These are phyloP conservation scores for Caenorhabditis tropicalis DNA, from an alignment of 1,140 invertebrate genomes.

Conservation along the genomic window DNA sequence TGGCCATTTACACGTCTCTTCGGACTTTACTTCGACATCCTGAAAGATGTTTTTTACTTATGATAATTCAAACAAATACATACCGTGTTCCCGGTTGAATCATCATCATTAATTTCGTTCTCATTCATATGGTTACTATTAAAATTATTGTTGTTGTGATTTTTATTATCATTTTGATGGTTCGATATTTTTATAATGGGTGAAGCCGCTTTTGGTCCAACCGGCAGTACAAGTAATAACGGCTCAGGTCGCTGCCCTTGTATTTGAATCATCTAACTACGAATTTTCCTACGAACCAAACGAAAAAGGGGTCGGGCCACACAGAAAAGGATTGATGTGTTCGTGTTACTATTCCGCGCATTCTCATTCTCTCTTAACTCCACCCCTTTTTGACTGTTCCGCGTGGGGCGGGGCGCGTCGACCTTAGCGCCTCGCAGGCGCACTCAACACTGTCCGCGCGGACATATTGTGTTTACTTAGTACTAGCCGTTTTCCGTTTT, in stretches of 20 bases:
- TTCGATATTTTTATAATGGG: background rate
- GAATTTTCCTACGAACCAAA: background rate
- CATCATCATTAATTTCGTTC: background rate
- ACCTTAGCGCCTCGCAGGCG: background rate
- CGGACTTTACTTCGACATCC: constrained; percentile 45
- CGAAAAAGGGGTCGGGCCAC: background rate
- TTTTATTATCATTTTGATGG: too few relatives aligned
- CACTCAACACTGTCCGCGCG: background rate
- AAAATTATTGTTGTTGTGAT: background rate
- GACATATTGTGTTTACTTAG: background rate
- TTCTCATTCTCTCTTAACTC: background rate
- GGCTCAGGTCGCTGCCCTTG: background rate
- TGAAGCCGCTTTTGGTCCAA: background rate
- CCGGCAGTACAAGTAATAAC: background rate
- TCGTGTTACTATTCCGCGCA: background rate
- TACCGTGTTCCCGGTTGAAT: background rate
- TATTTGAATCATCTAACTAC: background rate
- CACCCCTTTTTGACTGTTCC: background rate
- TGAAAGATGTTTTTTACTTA: background rate
- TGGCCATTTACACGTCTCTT: constrained; percentile 10
- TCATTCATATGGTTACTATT: background rate
- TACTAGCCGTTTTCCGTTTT: constrained; percentile 19
- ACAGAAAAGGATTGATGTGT: background rate
- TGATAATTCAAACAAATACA: background rate
- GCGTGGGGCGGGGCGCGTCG: background rate